These are phyloP conservation scores for Falco berigora DNA, from an alignment of 2,797 vertebrate genomes.

Conservation along the genomic window DNA sequence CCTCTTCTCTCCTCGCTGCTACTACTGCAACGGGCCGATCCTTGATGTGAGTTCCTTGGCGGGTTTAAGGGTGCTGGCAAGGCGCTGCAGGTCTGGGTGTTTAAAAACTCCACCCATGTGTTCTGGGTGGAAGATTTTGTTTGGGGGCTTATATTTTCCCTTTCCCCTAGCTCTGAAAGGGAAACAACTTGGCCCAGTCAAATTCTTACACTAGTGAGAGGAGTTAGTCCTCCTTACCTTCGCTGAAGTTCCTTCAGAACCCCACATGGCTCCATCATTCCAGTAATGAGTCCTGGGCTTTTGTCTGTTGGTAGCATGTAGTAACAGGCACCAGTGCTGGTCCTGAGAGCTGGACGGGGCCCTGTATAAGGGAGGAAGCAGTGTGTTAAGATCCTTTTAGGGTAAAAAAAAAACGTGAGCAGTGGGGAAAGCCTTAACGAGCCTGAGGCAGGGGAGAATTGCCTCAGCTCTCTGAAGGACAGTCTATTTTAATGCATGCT, in stretches of 20 bases:
- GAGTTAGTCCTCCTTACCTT: background rate
- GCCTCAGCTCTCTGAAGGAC: background rate
- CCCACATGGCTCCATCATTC: background rate
- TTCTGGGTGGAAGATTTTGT: background rate
- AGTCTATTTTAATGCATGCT: background rate
- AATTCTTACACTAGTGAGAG: background rate
- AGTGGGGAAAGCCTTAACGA: background rate
- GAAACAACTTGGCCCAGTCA: background rate
- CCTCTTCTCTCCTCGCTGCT: constrained; percentile 91
- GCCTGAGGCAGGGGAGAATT: background rate
- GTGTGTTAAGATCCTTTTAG: constrained; percentile 1
- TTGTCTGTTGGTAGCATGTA: background rate
- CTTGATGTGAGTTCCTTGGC: constrained; percentile 82
- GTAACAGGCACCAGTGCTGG: background rate
- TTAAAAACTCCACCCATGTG: background rate
- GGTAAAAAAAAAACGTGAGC: background rate
- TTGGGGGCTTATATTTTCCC: background rate
- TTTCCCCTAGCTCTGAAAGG: background rate
- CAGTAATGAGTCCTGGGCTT: background rate
- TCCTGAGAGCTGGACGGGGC: background rate
- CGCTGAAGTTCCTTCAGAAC: background rate
- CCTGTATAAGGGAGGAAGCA: background rate
- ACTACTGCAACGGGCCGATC: constrained; percentile 90
- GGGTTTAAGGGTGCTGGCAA: background rate
- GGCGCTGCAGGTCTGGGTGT: background rate